These are phyloP conservation scores for Sinella curviseta DNA, from an alignment of 1,140 invertebrate genomes.

Conservation along the genomic window DNA sequence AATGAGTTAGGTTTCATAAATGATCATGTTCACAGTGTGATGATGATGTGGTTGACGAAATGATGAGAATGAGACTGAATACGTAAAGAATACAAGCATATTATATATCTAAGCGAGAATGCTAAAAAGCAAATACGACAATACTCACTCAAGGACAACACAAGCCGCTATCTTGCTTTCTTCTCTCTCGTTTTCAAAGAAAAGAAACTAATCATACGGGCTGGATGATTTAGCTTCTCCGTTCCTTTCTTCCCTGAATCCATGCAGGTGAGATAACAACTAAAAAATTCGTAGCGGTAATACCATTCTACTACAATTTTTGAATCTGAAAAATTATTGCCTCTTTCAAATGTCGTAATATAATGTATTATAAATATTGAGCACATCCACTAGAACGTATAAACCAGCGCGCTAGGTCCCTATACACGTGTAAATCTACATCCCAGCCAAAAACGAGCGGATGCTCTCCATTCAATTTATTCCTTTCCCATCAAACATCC, in stretches of 20 bases:
- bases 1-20: conserved; percentile 11
- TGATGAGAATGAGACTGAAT: background rate
- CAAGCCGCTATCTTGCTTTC: background rate
- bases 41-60: conserved; percentile 2
- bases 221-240: background rate
- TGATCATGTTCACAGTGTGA: conserved; percentile 10
- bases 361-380: too few species aligned
- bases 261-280: background rate
- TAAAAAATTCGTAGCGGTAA: background rate
- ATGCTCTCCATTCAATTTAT: too few species aligned
- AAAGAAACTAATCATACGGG: background rate
- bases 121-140: background rate
- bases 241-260: background rate
- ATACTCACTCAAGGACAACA: too few species aligned
- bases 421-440: too few species aligned
- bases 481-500: too few species aligned
- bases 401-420: too few species aligned
- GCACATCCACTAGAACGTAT: too few species aligned
- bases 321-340: background rate
- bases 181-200: background rate
- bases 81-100: background rate
- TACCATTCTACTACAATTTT: background rate
- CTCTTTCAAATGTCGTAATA: too few species aligned
- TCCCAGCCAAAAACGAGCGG: too few species aligned
- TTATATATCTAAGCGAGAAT: background rate